A percentile compares a stretch with the other conserved stretches of the same genome.
Evolutionary conservation across 2,797 vertebrate species (phyloP).

Genomic region (Cygnus olor): DNA sequence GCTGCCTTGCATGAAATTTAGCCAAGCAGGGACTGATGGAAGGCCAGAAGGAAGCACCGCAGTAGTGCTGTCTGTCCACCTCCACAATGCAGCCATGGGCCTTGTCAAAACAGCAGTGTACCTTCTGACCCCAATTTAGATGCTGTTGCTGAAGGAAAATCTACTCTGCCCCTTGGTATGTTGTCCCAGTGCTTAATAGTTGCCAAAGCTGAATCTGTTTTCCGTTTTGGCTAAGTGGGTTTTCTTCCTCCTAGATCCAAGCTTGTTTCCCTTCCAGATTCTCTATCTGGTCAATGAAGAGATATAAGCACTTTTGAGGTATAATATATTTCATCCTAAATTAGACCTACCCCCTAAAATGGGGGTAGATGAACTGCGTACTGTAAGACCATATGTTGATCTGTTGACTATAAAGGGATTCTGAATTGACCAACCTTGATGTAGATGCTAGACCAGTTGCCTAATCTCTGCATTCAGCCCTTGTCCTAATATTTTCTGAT

Average conservation of each 20-base stretch:
- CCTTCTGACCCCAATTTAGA: neutral
- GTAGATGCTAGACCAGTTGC: neutral
- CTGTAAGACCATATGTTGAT: neutral
- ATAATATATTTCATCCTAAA: neutral
- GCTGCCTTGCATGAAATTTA: neutral
- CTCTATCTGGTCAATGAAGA: neutral
- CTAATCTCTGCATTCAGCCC: neutral
- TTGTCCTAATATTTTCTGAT: neutral
- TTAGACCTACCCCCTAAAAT: neutral
- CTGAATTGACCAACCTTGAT: neutral
- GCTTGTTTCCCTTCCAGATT: neutral
- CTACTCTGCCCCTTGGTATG: accelerated
- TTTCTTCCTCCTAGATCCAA: neutral
- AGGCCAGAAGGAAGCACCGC: neutral
- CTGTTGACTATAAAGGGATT: neutral
- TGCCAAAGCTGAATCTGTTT: neutral
- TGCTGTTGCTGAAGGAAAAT: neutral
- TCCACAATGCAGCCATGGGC: neutral
- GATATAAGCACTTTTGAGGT: neutral
- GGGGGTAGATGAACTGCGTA: neutral
- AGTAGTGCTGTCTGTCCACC: neutral
- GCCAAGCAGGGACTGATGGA: accelerated
- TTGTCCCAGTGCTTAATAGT: neutral
- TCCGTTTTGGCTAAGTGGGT: neutral
- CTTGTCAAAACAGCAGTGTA: neutral